Evolutionary conservation across 2,797 vertebrate genomes (phyloP), one percentile per base, ranked within the genome.

Genomic region (Urocyon cinereoargenteus): DNA sequence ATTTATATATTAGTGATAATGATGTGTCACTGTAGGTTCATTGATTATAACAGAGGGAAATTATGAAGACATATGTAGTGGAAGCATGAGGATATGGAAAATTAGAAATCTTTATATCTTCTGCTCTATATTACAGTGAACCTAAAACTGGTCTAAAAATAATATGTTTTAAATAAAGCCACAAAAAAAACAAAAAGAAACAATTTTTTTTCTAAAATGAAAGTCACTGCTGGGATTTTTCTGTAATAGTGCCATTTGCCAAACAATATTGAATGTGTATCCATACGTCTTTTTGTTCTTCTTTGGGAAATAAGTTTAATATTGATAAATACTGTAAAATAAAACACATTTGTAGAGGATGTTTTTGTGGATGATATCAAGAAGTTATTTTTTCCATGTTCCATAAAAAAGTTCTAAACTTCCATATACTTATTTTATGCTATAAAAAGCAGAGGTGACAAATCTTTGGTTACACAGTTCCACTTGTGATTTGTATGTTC

Each of bases 311-410:
- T 57, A 83, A 51, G 26, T 61, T 90, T 91, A 84, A 51, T 68
- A 55, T 61, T 95, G 49, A 93, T 36, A 93, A 66, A 59, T 66
- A 66, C 2, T 87, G 2, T 83, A 21, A 95, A 83, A 83, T 86
- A 66, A 93, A 78, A 90, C 26, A 4, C 8, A 34, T 53, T 31
- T 59, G 26, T 77, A 84, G 26, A 83, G 14, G 40, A 24, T 53
- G 8, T 64, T 21, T 90, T 40, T 78, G 18, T 59, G 16, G 14
- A 45, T 45, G 57, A 70, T 21, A 82, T 70, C 9, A 78, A 72
- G 4, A 64, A 68, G 31, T 49, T 77, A 78, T 92, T 77, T 87
- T 16, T 83, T 79, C 28, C 0, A 0, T 24, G n/a, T 78, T 53
- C 62, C 78, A 83, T 78, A 16, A 90, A 72, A 72, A 72, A 6